Percentiles rank a stretch among this genome's conserved stretches.
phyloP scores from a whole-genome alignment of 35 echinoderm and acorn worm genomes.

The Diadema setosum region DNA sequence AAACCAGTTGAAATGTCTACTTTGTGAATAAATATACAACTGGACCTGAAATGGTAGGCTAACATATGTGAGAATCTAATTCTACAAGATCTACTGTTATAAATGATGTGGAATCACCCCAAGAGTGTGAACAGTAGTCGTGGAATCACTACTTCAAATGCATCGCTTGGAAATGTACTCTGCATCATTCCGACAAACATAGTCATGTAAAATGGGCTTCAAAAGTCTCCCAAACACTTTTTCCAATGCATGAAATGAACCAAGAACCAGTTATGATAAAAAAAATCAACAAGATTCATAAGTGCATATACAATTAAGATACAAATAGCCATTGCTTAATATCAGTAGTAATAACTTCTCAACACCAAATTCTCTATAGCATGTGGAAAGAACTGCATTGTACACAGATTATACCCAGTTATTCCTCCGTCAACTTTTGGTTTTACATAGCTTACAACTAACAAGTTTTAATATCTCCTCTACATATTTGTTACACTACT shows the following conservation, averaged over 20 bases:
- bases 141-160: background rate
- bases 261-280: background rate
- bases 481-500: background rate
- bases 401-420: background rate
- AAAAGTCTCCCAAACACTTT: background rate
- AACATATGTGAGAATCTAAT: no score
- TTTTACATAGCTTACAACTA: background rate
- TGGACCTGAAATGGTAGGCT: slow-evolving; percentile 2
- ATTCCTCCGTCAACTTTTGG: background rate
- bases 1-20: background rate
- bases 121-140: background rate
- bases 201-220: no score
- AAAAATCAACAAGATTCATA: background rate
- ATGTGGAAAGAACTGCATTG: background rate
- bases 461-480: background rate
- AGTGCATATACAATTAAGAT: background rate
- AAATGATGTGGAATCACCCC: no score
- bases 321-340: slow-evolving; percentile 5
- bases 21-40: background rate
- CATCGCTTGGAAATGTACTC: background rate
- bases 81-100: no score
- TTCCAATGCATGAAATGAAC: background rate
- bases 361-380: background rate
- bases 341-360: background rate
- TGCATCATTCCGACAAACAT: background rate